Conservation (phyloP, 2,888 invertebrate genomes). For the Atrina japonica region DNA sequence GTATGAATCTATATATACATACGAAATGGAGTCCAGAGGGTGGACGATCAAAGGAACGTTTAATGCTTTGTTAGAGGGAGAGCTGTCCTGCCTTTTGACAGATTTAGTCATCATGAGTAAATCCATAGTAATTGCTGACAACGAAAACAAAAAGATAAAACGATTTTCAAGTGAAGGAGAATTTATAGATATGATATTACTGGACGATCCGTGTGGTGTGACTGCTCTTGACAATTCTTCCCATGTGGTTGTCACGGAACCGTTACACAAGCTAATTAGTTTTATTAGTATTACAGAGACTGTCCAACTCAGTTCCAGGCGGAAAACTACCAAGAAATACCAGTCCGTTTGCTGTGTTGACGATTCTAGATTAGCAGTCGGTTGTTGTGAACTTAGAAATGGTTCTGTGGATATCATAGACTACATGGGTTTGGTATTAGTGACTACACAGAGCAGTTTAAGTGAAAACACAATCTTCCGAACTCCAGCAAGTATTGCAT, state of each 20-base stretch:
- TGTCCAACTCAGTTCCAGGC: constrained; percentile 47
- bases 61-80: constrained; percentile 30
- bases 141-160: constrained; percentile 58
- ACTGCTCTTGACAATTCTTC: constrained; percentile 42
- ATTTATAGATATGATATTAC: constrained; percentile 42
- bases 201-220: constrained; percentile 58
- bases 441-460: constrained; percentile 41
- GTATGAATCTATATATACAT: no score
- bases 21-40: no score
- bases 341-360: constrained; percentile 52
- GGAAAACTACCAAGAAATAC: constrained; percentile 55
- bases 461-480: constrained; percentile 45
- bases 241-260: constrained; percentile 56
- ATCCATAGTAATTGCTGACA: constrained; percentile 52
- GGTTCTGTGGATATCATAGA: constrained; percentile 56
- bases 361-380: constrained; percentile 50
- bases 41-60: not conserved
- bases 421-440: constrained; percentile 49
- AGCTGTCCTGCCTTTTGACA: constrained; percentile 52
- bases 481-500: constrained; percentile 55
- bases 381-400: constrained; percentile 53
- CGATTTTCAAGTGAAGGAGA: constrained; percentile 47
- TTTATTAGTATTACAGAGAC: constrained; percentile 48
- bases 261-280: constrained; percentile 49
- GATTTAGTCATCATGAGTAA: constrained; percentile 44